Percentiles rank a stretch among this genome's conserved stretches.
These are phyloP conservation scores for Drosophila repleta DNA, from an alignment of 1,140 invertebrate genomes.

Conservation along the genomic window DNA sequence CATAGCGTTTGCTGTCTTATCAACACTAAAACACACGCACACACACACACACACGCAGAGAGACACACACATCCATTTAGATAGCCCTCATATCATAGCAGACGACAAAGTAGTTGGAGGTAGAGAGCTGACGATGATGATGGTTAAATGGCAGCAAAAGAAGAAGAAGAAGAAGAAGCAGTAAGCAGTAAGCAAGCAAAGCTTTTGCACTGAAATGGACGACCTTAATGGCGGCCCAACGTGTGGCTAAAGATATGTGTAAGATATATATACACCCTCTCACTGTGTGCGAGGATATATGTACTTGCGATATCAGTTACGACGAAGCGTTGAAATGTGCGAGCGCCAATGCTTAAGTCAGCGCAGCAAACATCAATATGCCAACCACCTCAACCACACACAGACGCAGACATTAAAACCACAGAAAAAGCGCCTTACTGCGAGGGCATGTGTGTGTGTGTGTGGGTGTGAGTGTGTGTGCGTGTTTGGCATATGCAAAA, in stretches of 20 bases:
- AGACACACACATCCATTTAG: conserved; percentile 32
- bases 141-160: conserved; percentile 8
- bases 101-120: conserved; percentile 9
- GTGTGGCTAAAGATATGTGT: neutral
- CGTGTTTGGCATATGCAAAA: conserved; percentile 64
- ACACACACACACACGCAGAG: conserved; percentile 35
- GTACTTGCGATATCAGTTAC: conserved; percentile 28
- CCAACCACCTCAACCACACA: conserved; percentile 37
- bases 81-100: conserved; percentile 55
- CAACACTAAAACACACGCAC: conserved; percentile 50
- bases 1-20: conserved; percentile 63
- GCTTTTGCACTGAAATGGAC: conserved; percentile 5
- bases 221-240: conserved; percentile 37
- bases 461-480: conserved; percentile 2
- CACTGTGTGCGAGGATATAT: conserved; percentile 1
- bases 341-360: conserved; percentile 29
- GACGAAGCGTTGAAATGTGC: conserved; percentile 29
- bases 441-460: neutral
- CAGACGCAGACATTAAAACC: conserved; percentile 24
- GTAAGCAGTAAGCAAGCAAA: conserved; percentile 11
- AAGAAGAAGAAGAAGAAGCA: neutral
- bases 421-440: conserved; percentile 1
- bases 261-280: neutral
- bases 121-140: conserved; percentile 12
- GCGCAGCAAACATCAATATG: conserved; percentile 59